Evolutionary conservation across 1,140 invertebrate genomes (phyloP).

Genomic region (Drosophila seguyi): DNA sequence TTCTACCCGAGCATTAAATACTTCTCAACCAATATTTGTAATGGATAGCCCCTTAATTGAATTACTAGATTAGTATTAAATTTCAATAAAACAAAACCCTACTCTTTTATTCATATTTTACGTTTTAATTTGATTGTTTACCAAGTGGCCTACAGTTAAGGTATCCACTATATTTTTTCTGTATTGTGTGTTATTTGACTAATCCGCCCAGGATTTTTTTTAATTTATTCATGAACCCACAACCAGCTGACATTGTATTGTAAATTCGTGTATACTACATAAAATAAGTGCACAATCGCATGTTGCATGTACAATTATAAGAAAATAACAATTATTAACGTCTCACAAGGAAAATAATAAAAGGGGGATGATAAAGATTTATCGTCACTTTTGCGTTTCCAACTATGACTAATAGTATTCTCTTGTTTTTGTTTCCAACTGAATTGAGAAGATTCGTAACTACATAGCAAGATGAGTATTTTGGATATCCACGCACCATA

Average conservation of each 20-base stretch:
- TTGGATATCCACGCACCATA: neutral
- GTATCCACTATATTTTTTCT: too few species aligned
- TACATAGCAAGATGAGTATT: neutral
- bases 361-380: constrained; percentile 41
- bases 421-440: constrained; percentile 8
- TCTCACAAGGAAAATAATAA: constrained; percentile 19
- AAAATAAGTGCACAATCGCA: constrained; percentile 12
- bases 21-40: neutral
- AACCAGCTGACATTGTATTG: constrained; percentile 10
- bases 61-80: neutral
- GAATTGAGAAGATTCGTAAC: neutral
- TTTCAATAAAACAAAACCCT: neutral
- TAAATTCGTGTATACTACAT: constrained; percentile 14
- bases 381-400: constrained; percentile 28
- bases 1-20: neutral
- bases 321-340: constrained; percentile 25
- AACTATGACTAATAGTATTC: constrained; percentile 36
- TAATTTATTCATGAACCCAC: constrained; percentile 1
- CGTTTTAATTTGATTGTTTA: too few species aligned
- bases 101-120: too few species aligned
- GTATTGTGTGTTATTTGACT: too few species aligned
- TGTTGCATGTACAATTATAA: constrained; percentile 9
- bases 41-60: neutral
- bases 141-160: too few species aligned
- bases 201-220: constrained; percentile 4